Evolutionary conservation across 2,888 invertebrate species (phyloP).

Genomic region (Carpatolechia fugitivella): DNA sequence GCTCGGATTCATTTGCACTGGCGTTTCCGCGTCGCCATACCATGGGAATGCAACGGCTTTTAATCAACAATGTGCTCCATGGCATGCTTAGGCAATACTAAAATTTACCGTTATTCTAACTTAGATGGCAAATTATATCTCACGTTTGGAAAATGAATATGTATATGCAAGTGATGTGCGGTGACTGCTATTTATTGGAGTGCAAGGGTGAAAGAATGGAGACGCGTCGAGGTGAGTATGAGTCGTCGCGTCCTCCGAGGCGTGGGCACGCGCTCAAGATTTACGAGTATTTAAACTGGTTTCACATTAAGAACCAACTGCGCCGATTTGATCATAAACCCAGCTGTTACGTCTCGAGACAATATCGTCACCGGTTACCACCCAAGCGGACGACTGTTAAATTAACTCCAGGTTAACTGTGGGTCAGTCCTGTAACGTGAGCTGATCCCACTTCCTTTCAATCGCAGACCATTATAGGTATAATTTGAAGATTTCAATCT

Average conservation of each 20-base stretch:
- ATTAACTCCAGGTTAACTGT: constrained; percentile 63
- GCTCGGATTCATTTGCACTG: constrained; percentile 70
- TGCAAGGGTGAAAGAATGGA: constrained; percentile 9
- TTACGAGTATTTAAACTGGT: constrained; percentile 77
- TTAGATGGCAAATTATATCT: constrained; percentile 13
- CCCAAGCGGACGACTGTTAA: constrained; percentile 62
- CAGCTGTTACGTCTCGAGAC: constrained; percentile 67
- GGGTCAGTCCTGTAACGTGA: constrained; percentile 45
- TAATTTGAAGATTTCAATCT: constrained; percentile 18
- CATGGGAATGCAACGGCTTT: constrained; percentile 66
- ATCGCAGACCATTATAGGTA: constrained; percentile 23
- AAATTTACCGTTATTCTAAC: constrained; percentile 30
- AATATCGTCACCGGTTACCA: constrained; percentile 68
- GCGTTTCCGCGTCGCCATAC: constrained; percentile 68
- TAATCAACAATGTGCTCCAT: constrained; percentile 49
- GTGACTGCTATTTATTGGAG: constrained; percentile 16
- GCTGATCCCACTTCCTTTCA: constrained; percentile 29
- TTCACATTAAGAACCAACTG: constrained; percentile 71
- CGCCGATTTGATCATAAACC: constrained; percentile 73
- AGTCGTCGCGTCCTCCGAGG: constrained; percentile 41
- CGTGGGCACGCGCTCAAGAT: constrained; percentile 68
- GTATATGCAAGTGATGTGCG: no score
- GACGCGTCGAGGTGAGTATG: constrained; percentile 10
- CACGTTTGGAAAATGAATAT: no score
- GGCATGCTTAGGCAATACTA: constrained; percentile 46